Evolutionary conservation across 2,888 invertebrate genomes (phyloP), one percentile per base, ranked within the genome.

Genomic region (Cabera pusaria): DNA sequence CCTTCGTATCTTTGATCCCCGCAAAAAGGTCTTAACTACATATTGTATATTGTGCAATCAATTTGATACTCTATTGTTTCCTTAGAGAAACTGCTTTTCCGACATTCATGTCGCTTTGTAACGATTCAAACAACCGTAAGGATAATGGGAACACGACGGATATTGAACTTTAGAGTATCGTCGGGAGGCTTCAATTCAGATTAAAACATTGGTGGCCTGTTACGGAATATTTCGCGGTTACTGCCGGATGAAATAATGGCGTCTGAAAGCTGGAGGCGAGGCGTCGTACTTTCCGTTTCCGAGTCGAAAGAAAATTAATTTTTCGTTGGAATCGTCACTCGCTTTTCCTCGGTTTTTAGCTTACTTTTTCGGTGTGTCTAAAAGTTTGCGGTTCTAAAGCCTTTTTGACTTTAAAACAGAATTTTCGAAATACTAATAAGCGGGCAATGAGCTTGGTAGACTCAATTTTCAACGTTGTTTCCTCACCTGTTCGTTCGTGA

Each of bases 171-270:
- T 77, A 68, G 49, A 43, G 48, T 56, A 51, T 56, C 50, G 54
- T 50, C 35, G 27, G 46, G 59, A 68, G 55, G 69, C 63, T 57
- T 57, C 59, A 61, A 61, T 69, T 56, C 53, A 46, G 58, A 58
- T 69, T 63, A 54, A 53, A 60, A 49, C 35, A 48, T 48, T 49
- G 42, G 51, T 44, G 49, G 54, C 53, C 47, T 43, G 62, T 63
- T 62, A 56, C 49, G 52, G 61, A 59, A 67, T 69, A 66, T 65
- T 63, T 52, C 38, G 48, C 56, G 59, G 60, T 67, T 69, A 72
- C 67, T 72, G 71, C 70, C 65, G 72, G 69, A 72, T 72, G 74
- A 75, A 73, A 72, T 75, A 74, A 77, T 74, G 68, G 67, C 68
- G 72, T 62, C 75, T 79, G 72, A 76, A 81, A 75, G 65, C 75